phyloP scores from a whole-genome alignment of 2,113 vertebrate genomes.

The Conger conger region DNA sequence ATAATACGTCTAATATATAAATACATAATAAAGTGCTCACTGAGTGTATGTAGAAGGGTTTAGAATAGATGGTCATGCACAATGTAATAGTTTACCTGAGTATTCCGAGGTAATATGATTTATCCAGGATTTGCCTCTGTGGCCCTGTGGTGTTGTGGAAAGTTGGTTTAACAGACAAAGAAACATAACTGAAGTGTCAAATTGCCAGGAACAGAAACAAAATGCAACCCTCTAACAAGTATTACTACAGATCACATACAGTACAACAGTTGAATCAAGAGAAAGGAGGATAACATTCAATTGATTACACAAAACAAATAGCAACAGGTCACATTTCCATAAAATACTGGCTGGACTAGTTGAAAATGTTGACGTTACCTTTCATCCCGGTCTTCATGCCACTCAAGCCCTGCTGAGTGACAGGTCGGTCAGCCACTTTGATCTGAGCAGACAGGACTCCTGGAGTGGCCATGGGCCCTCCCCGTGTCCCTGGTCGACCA shows the following conservation, averaged over 20 bases:
- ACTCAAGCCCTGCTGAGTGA: slow-evolving; percentile 95
- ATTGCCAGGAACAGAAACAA: not conserved
- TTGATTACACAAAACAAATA: not conserved
- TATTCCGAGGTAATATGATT: slow-evolving; percentile 92
- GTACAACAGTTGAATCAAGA: not conserved
- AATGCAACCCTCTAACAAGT: not conserved
- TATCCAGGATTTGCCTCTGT: slow-evolving; percentile 96
- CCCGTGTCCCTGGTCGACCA: slow-evolving; percentile 76
- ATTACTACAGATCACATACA: not conserved
- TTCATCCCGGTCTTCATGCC: slow-evolving; percentile 94
- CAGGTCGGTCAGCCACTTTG: slow-evolving; percentile 90
- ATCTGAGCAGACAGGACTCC: slow-evolving; percentile 87
- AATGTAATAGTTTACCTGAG: slow-evolving; percentile 75
- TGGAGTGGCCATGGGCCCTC: slow-evolving; percentile 59
- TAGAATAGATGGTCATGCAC: not conserved
- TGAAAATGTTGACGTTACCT: slow-evolving; percentile 64
- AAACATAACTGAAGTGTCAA: not conserved
- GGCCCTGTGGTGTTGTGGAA: slow-evolving; percentile 74
- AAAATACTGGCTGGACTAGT: slow-evolving; percentile 33
- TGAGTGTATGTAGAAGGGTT: not conserved
- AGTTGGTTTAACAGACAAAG: not conserved
- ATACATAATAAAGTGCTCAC: too few relatives aligned
- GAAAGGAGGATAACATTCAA: not conserved
- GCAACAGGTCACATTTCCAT: slow-evolving; percentile 23
- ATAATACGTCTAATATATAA: too few relatives aligned